Evolutionary conservation across 2,113 vertebrate genomes (phyloP).

Genomic region (Oophaga pumilio): DNA sequence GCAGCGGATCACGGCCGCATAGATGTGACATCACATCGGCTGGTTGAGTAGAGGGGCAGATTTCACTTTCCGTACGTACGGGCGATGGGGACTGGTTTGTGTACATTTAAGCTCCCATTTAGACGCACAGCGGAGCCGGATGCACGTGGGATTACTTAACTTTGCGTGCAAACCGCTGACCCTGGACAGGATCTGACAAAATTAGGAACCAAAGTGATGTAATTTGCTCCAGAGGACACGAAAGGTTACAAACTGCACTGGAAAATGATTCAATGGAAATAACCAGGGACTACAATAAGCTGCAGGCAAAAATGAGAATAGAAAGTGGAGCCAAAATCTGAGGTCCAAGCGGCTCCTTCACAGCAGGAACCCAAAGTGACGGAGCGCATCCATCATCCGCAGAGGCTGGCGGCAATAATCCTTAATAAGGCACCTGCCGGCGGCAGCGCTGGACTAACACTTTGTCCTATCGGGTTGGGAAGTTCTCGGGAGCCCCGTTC

Average conservation of each 20-base stretch:
- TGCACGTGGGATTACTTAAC: constrained; percentile 29
- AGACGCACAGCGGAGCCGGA: neutral
- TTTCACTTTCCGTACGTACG: neutral
- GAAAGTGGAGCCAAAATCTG: neutral
- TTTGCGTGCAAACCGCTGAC: constrained; percentile 5
- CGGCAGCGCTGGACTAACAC: neutral
- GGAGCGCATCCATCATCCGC: neutral
- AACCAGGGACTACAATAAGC: neutral
- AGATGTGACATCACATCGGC: neutral
- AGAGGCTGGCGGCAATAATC: neutral
- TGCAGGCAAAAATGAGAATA: neutral
- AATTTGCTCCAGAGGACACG: constrained; percentile 14
- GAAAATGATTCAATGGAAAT: neutral
- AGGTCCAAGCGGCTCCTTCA: neutral
- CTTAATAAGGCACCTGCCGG: constrained; percentile 4
- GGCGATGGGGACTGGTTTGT: neutral
- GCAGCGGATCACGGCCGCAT: neutral
- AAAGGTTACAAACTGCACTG: constrained; percentile 29
- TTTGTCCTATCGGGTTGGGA: neutral
- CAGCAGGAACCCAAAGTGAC: neutral
- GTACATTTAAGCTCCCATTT: neutral
- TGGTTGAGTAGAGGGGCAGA: neutral
- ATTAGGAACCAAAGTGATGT: constrained; percentile 24
- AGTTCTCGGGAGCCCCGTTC: neutral
- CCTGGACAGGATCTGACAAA: constrained; percentile 25